These are phyloP conservation scores for Morelia viridis DNA, from an alignment of 2,797 vertebrate species.

Conservation along the genomic window DNA sequence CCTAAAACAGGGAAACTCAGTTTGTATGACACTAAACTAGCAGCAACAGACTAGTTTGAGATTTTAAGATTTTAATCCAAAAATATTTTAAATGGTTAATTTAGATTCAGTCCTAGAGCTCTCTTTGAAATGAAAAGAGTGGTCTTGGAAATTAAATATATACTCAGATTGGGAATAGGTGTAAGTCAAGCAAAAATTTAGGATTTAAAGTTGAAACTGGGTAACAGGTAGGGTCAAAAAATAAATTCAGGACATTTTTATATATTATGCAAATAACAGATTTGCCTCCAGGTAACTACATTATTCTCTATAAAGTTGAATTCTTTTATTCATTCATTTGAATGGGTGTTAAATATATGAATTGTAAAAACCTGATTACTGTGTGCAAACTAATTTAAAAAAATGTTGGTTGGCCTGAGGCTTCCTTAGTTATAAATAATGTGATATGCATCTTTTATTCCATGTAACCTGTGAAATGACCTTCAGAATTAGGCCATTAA, in stretches of 20 bases:
- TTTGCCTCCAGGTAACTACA: neutral
- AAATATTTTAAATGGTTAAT: neutral
- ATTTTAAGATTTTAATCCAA: neutral
- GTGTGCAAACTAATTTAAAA: neutral
- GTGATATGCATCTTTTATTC: neutral
- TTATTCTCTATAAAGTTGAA: neutral
- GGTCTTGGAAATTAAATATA: neutral
- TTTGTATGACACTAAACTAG: neutral
- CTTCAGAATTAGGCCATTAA: neutral
- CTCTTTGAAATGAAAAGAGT: neutral
- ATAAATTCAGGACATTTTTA: neutral
- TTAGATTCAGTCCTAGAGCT: neutral
- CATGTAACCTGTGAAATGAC: neutral
- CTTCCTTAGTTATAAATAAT: neutral
- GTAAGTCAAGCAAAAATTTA: neutral
- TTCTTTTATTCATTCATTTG: neutral
- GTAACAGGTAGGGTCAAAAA: neutral
- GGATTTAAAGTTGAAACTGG: neutral
- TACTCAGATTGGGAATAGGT: neutral
- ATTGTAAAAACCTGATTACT: neutral
- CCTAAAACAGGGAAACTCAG: neutral
- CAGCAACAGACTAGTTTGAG: neutral
- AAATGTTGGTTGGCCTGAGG: neutral
- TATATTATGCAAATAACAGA: neutral
- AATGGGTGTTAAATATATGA: neutral